Evolutionary conservation across 53 echinoderm and acorn worm species (phyloP).

Genomic region (Holothuria scabra): DNA sequence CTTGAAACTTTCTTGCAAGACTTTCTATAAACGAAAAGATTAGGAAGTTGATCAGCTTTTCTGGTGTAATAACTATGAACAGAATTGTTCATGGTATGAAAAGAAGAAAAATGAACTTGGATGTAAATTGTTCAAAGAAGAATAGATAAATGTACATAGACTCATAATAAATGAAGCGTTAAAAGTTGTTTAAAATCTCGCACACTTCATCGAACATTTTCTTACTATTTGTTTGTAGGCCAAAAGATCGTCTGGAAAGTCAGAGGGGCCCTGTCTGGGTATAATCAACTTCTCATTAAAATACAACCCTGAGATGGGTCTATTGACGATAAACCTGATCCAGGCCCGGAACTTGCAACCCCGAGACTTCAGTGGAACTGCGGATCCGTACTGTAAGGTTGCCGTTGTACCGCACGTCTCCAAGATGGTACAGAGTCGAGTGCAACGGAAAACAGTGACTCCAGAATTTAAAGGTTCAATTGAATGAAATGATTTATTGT

Average conservation of each 20-base stretch:
- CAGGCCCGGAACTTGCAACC: slow-evolving; percentile 92
- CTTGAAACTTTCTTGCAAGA: no score
- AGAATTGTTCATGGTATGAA: no score
- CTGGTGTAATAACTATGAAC: no score
- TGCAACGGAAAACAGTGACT: slow-evolving; percentile 83
- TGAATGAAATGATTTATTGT: neutral
- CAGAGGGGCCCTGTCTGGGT: slow-evolving; percentile 86
- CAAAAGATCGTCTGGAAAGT: slow-evolving; percentile 40
- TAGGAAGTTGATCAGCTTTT: no score
- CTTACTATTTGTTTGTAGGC: neutral
- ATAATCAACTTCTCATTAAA: slow-evolving; percentile 95
- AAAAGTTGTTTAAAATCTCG: no score
- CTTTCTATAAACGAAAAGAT: no score
- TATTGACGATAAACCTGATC: slow-evolving; percentile 82
- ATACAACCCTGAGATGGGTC: slow-evolving; percentile 93
- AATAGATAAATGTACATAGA: no score
- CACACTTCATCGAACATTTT: no score
- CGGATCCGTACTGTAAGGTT: slow-evolving; percentile 97
- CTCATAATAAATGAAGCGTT: no score
- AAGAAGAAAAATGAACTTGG: no score
- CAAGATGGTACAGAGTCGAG: slow-evolving; percentile 83
- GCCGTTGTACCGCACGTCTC: slow-evolving; percentile 76
- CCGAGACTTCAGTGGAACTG: slow-evolving; percentile 92
- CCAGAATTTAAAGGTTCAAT: slow-evolving; percentile 77
- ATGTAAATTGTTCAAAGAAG: no score